A percentile compares a stretch with the other conserved stretches of the same genome.
Evolutionary conservation across 23 tunicate genomes (phyloP).

Genomic region (Phallusia fumigata): DNA sequence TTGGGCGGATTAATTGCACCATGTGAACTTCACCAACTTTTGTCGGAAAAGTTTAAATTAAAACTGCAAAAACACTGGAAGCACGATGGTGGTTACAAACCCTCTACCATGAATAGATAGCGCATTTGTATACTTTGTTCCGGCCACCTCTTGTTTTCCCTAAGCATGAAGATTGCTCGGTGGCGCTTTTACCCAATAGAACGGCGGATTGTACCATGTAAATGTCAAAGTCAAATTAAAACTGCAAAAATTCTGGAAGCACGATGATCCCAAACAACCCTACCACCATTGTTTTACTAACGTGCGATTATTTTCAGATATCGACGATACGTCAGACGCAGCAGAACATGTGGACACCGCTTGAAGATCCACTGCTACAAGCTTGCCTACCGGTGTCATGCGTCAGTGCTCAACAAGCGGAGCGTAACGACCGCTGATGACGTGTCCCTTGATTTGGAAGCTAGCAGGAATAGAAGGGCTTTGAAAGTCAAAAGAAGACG

Average conservation of each 20-base stretch:
- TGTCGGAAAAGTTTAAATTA: too few relatives aligned
- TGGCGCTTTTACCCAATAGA: too few relatives aligned
- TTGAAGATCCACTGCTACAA: neutral
- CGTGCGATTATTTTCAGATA: neutral
- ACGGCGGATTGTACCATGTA: too few relatives aligned
- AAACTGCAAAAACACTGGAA: too few relatives aligned
- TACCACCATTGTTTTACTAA: neutral
- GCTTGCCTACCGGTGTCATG: neutral
- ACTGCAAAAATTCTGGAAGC: neutral
- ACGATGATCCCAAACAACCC: neutral
- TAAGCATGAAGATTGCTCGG: too few relatives aligned
- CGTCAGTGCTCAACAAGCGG: slow-evolving; percentile 6
- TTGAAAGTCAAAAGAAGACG: neutral
- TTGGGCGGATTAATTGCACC: too few relatives aligned
- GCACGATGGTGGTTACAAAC: too few relatives aligned
- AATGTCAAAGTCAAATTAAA: too few relatives aligned
- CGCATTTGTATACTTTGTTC: too few relatives aligned
- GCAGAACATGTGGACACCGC: neutral
- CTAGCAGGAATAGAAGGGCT: neutral
- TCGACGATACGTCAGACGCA: neutral
- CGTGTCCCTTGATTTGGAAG: neutral
- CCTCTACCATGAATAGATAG: too few relatives aligned
- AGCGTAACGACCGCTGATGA: neutral
- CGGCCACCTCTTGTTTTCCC: too few relatives aligned
- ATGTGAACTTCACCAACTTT: too few relatives aligned